Evolutionary conservation across 2,113 vertebrate genomes (phyloP), one percentile per base, ranked within the genome.

Genomic region (Noctilio leporinus): DNA sequence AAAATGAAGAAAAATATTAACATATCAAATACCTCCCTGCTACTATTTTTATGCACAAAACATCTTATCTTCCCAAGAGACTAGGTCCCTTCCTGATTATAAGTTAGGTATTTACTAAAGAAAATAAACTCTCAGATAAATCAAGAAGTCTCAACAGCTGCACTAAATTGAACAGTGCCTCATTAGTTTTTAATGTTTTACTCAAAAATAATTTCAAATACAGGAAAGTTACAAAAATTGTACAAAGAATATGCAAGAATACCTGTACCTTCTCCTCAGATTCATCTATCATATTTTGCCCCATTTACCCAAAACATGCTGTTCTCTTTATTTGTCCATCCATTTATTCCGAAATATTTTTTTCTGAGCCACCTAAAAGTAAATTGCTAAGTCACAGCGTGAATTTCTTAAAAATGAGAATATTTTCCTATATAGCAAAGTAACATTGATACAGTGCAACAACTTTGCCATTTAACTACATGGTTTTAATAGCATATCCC

Each of bases 11-110:
- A 80, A 97, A 93, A 96, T 89, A 97, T 97, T 97, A 97, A 96
- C 97, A 97, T 96, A 97, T 96, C 97, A 97, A 97, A 97, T 96
- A 97, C 81, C 88, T 94, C 85, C 43, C 11, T 83, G 82, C 55
- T 96, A 95, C 96, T 95, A 96, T 97, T 97, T 97, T 96, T 97
- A 86, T 97, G 93, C 94, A 95, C 77, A 33, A 93, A 95, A 95
- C 67, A 91, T 82, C 67, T 88, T 91, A 47, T 64, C 30, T 62
- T 97, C 96, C 95, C 96, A 89, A 76, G 96, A 94, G 96, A 94
- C 26, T 35, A 88, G 94, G 77, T 70, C 90, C 67, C 62, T 88
- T 77, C 10, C 65, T 94, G 67, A 88, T 62, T 91, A 19, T 94
- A 93, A 92, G 72, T 92, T 87, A 96, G 97, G 93, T 86, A 95